Conservation (phyloP, 2,888 invertebrate genomes). For the Criorhina ranunculi region DNA sequence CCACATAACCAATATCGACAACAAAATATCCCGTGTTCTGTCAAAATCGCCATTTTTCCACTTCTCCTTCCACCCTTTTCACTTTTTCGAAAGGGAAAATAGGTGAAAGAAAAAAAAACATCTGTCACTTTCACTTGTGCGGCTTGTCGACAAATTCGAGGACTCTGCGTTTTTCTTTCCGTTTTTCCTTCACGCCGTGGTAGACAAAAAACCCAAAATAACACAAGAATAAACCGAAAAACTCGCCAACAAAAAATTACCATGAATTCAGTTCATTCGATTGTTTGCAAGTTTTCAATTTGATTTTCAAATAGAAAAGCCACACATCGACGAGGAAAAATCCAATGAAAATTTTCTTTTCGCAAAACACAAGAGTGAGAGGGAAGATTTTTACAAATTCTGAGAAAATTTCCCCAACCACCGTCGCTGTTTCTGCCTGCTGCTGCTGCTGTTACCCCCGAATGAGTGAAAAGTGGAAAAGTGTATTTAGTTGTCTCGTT, state of each 20-base stretch:
- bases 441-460: conserved; percentile 32
- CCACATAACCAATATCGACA: not conserved
- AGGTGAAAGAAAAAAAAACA: conserved; percentile 57
- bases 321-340: conserved; percentile 42
- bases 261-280: not conserved
- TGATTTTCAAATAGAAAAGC: conserved; percentile 22
- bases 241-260: not conserved
- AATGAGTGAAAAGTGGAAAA: conserved; percentile 60
- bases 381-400: conserved; percentile 64
- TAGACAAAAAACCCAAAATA: not conserved
- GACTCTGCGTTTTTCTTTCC: conserved; percentile 40
- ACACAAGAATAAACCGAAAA: conserved; percentile 12
- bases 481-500: conserved; percentile 33
- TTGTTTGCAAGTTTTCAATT: not conserved
- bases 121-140: conserved; percentile 77
- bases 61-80: conserved; percentile 41
- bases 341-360: conserved; percentile 61
- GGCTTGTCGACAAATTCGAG: conserved; percentile 67
- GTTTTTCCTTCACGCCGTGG: conserved; percentile 19
- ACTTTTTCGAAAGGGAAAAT: conserved; percentile 57
- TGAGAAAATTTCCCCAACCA: conserved; percentile 75
- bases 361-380: conserved; percentile 71
- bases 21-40: conserved; percentile 8
- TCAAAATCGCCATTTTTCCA: conserved; percentile 49
- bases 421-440: conserved; percentile 36